Evolutionary conservation across 2,113 vertebrate genomes (phyloP).

Genomic region (Pithys albifrons): DNA sequence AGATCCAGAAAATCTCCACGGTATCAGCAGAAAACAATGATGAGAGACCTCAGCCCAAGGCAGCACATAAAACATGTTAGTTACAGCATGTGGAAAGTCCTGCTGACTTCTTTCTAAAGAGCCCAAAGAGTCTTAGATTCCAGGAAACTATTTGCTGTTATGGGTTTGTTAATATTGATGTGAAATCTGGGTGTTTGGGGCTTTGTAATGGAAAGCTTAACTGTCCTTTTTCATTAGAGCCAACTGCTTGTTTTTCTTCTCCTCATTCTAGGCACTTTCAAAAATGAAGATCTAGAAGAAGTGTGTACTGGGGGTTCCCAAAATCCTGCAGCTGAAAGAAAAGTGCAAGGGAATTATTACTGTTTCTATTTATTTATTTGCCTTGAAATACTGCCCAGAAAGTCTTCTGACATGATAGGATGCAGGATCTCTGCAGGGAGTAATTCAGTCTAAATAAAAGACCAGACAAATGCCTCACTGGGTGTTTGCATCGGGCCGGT

Average conservation of each 20-base stretch:
- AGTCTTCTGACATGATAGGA: background rate
- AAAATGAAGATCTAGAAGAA: background rate
- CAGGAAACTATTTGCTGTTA: constrained; percentile 8
- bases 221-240: background rate
- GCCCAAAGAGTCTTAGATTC: background rate
- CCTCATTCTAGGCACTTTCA: background rate
- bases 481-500: background rate
- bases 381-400: constrained; percentile 13
- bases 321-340: constrained; percentile 13
- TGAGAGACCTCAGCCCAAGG: background rate
- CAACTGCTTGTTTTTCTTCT: background rate
- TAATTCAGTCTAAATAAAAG: background rate
- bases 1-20: constrained; percentile 22
- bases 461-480: background rate
- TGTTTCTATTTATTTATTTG: constrained; percentile 23
- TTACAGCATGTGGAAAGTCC: constrained; percentile 2
- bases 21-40: constrained; percentile 11
- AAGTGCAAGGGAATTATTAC: constrained; percentile 10
- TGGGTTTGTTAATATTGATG: background rate
- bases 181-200: background rate
- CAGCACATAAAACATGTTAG: background rate
- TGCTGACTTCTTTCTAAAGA: background rate
- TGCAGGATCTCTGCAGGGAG: constrained; percentile 4
- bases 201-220: background rate
- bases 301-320: background rate